Evolutionary conservation across 2,888 invertebrate species (phyloP).

Genomic region (Lochmaea crataegi): DNA sequence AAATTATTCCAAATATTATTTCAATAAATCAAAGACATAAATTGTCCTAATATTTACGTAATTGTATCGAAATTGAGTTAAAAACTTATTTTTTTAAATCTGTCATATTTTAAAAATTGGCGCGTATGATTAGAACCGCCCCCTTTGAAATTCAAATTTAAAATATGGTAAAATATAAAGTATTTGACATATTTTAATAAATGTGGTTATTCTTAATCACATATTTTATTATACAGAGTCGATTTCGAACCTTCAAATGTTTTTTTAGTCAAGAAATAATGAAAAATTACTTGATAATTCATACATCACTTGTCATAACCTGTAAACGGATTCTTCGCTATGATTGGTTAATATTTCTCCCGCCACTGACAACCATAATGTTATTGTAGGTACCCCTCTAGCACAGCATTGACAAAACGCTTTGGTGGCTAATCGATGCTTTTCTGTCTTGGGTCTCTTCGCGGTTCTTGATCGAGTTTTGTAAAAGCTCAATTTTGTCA

Average conservation of each 20-base stretch:
- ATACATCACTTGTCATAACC: constrained; percentile 39
- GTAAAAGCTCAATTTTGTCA: constrained; percentile 45
- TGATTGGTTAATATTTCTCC: constrained; percentile 56
- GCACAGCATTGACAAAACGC: constrained; percentile 58
- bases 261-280: not conserved
- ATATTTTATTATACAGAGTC: not conserved
- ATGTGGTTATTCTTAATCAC: not conserved
- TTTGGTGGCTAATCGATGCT: constrained; percentile 59
- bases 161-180: not conserved
- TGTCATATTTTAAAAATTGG: not conserved
- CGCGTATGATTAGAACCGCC: not conserved
- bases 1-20: not conserved
- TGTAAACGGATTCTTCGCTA: constrained; percentile 33
- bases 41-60: not conserved
- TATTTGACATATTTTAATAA: not conserved
- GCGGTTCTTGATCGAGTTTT: constrained; percentile 45
- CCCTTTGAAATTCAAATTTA: not conserved
- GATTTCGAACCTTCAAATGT: not conserved
- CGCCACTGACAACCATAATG: constrained; percentile 56
- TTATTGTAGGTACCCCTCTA: constrained; percentile 64
- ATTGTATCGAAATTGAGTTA: not conserved
- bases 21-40: not conserved
- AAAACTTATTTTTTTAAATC: not conserved
- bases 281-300: constrained; percentile 15
- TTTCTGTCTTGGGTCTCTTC: constrained; percentile 50